Base-by-base conservation (phyloP, 1,140 invertebrate genomes). In the Mycetomoellerius zeteki region DNA sequence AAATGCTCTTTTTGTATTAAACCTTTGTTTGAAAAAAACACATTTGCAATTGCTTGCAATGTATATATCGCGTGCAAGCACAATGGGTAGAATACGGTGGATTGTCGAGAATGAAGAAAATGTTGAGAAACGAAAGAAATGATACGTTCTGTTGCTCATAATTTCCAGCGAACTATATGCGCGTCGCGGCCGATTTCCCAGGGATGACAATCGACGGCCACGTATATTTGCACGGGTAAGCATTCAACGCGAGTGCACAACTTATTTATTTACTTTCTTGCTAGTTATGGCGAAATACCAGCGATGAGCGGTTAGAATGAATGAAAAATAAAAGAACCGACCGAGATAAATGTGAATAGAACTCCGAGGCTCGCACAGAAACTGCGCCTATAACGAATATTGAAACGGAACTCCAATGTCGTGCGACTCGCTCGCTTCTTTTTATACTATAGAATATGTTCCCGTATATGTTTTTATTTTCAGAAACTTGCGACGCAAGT, bases 191-290 rank as follows among this genome's bases (percentile, higher is more conserved):
- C 50, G 80, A 72, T 73, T 72, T 82, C 4, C 37, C 37, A 24
- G 19, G 37, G n/a, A 30, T 60, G 52, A 82, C 67, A 82, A 72
- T 82, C 33, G 65, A 47, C 64, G 10, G 60, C n/a, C 21, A 37
- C 37, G 24, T 43, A 30, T 58, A 71, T 72, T 73, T 82, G 33
- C 52, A 16, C 19, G 30, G 3, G 19, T 7, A 52, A 43, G 65
- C 10, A 82, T 82, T 82, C 50, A 47, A 24, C 27, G 65, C 65
- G 37, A 43, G 19, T 27, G 54, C 54, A 60, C 47, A 84, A 84
- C 19, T 84, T 84, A 84, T 84, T 84, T 73, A 84, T 84, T 84
- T 84, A 84, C 27, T 37, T 84, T 84, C 54, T 84, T 84, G 37
- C 37, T 60, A 27, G 67, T 21, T 60, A 16, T 10, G 54, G 27